Base-by-base conservation (phyloP, 1,140 invertebrate species). In the Cotesia vestalis region DNA sequence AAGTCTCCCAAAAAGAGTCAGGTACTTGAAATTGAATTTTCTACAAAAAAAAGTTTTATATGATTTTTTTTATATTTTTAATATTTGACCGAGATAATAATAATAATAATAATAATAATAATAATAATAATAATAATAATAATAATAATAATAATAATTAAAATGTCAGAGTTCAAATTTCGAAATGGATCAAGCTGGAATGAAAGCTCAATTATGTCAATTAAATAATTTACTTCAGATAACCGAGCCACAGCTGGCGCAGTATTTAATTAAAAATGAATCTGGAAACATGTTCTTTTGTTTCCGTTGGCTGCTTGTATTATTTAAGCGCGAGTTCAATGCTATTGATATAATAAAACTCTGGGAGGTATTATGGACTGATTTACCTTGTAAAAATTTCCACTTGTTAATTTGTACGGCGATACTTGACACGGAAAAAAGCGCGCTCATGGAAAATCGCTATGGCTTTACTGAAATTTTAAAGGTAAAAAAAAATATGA, bases 261-360 rank as follows among this genome's bases (percentile, higher is more conserved):
- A 91, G 66, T 98, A 99, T 87, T 90, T 96, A 80, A 93, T 95
- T 74, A 91, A 89, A 34, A 94, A 98, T 79, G 97, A 99, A 73
- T 98, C 97, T 2, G 94, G 93, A 3, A 99, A 99, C 83, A 96
- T 99, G 94, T 99, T 97, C 83, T 99, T 99, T 86, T 99, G 96
- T 85, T 99, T 99, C 87, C 93, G 98, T 14, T 95, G 94, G 94
- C 87, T 95, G 2, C 87, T 96, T 4, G 94, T 96, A 6, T 90
- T 93, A 85, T 95, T 94, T 78, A 96, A 96, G 84, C 83, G 94
- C 74, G 94, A 96, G 85, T 92, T 96, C 77, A 89, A 89, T 35
- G 88, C 91, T 61, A 85, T 90, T 4, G 93, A 95, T 79, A 92
- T 94, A 55, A 91, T 95, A 87, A 90, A 91, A 78, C 79, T 94